Evolutionary conservation across 2,888 invertebrate genomes (phyloP), one percentile per base, ranked within the genome.

Genomic region (Teleiodes luculella): DNA sequence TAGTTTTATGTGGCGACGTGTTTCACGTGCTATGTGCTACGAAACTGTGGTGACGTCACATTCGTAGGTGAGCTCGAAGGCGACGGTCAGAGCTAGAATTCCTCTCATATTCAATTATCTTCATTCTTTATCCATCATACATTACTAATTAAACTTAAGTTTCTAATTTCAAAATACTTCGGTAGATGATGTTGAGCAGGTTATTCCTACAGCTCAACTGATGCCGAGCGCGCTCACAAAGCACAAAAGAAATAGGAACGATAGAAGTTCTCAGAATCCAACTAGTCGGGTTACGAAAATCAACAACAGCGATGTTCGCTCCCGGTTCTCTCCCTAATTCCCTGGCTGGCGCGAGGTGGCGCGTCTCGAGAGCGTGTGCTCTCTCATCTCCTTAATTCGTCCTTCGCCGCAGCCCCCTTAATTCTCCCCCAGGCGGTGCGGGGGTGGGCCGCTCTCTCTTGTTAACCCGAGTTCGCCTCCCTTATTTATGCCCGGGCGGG

Each of bases 301-400:
- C 56, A 52, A 57, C 55, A 57, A 59, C 52, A 58, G 53, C 58
- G 54, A 53, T 50, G 62, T 53, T 61, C 56, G 39, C 59, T 60
- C 59, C 57, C 48, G 58, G 60, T 55, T 53, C 54, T 53, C 52
- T 77, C 73, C 76, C 78, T 78, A 83, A 86, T 85, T 83, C 84
- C 82, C 79, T 39, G 78, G 74, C 75, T 74, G 76, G 77, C 71
- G 73, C 74, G 80, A 83, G 81, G 82, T 79, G 80, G 80, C 80
- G 79, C 80, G 83, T 81, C 86, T 86, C 85, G 83, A 86, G 86
- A 87, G 84, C 83, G 85, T 82, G 83, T 83, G 85, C 87, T 88
- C 86, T 87, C 87, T 87, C 87, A 87, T 88, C 89, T 89, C 88
- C 89, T 89, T 88, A 89, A 87, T 87, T 89, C 86, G 89, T 88